Percentiles rank a stretch among this genome's conserved stretches.
Conservation (phyloP, 2,888 invertebrate species). For the Parthenolecanium corni region DNA sequence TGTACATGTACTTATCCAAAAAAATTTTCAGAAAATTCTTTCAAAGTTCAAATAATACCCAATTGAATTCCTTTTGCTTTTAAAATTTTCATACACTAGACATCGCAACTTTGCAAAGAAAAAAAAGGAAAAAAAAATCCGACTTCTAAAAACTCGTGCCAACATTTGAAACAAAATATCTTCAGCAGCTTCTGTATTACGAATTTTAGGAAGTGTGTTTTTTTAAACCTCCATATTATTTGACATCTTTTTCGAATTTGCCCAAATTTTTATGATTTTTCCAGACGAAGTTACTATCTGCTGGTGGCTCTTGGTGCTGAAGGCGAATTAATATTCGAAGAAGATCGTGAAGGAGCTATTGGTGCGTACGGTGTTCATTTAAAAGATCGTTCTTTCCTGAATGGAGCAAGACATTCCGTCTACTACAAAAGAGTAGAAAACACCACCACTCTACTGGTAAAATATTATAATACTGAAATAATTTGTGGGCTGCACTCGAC, state of each 20-base stretch:
- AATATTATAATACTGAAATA: constrained; percentile 3
- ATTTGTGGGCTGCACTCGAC: not conserved
- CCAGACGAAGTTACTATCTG: constrained; percentile 68
- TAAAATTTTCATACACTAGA: too few species aligned
- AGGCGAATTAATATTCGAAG: constrained; percentile 72
- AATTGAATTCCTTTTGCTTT: too few species aligned
- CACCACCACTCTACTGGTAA: constrained; percentile 50
- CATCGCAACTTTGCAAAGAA: too few species aligned
- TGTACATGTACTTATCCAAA: too few species aligned
- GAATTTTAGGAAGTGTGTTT: too few species aligned
- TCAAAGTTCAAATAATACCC: too few species aligned
- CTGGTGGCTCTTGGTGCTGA: constrained; percentile 70
- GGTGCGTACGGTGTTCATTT: constrained; percentile 61
- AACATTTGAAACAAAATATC: not conserved
- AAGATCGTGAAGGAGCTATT: constrained; percentile 64
- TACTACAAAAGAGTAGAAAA: constrained; percentile 55
- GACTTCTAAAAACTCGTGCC: not conserved
- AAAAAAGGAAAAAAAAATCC: too few species aligned
- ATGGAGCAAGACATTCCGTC: constrained; percentile 69
- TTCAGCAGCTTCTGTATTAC: not conserved
- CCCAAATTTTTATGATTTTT: too few species aligned
- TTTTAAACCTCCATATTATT: too few species aligned
- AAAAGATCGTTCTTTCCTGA: constrained; percentile 65
- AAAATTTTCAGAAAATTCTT: too few species aligned
- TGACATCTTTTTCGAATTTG: too few species aligned